Evolutionary conservation across 2,113 vertebrate species (phyloP).

Genomic region (Antidorcas marsupialis): DNA sequence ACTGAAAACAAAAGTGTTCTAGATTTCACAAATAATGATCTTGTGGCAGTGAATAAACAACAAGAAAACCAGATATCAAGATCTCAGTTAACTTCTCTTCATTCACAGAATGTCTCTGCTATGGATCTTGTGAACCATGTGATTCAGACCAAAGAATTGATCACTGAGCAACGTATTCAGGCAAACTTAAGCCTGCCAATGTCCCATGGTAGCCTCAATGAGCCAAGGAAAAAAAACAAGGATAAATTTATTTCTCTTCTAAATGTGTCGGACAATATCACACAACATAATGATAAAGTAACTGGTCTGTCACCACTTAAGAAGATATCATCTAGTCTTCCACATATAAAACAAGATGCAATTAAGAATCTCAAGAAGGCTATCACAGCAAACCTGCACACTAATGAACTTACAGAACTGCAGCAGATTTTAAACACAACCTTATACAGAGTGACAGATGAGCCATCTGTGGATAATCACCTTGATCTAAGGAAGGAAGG

Average conservation of each 20-base stretch:
- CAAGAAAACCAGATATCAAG: slow-evolving; percentile 38
- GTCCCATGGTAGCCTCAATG: slow-evolving; percentile 11
- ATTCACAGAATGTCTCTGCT: slow-evolving; percentile 64
- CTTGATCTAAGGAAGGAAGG: slow-evolving; percentile 78
- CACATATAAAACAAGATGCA: slow-evolving; percentile 73
- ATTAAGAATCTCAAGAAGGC: slow-evolving; percentile 75
- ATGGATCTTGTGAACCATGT: slow-evolving; percentile 25
- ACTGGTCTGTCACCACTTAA: slow-evolving; percentile 55
- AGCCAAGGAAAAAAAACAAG: slow-evolving; percentile 47
- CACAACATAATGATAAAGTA: slow-evolving; percentile 67
- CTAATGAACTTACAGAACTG: slow-evolving; percentile 72
- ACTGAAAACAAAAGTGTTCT: slow-evolving; percentile 41
- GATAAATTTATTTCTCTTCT: not conserved
- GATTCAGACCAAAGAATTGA: slow-evolving; percentile 50
- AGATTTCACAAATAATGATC: not conserved
- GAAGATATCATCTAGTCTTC: slow-evolving; percentile 60
- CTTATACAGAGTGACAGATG: slow-evolving; percentile 77
- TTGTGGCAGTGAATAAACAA: not conserved
- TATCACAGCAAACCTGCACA: slow-evolving; percentile 61
- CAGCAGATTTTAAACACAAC: slow-evolving; percentile 82
- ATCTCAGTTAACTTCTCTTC: slow-evolving; percentile 10
- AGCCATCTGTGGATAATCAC: slow-evolving; percentile 74
- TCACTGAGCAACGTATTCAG: slow-evolving; percentile 22
- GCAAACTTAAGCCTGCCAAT: not conserved
- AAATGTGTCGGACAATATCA: slow-evolving; percentile 71